Conservation (phyloP, 2,113 vertebrate genomes). For the Phodopus roborovskii region DNA sequence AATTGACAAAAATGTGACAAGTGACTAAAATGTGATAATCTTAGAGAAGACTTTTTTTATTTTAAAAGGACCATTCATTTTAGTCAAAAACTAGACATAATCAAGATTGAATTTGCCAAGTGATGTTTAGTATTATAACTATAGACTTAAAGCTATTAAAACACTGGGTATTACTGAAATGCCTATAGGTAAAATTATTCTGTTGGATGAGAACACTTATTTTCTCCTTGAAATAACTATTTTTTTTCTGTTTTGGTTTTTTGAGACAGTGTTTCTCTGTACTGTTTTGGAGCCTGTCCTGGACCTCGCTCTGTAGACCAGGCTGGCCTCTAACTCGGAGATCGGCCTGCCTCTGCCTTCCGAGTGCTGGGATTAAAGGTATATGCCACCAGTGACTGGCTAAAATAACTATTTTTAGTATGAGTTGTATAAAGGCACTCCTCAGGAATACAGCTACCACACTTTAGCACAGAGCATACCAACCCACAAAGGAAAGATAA, state of each 20-base stretch:
- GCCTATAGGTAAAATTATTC: conserved; percentile 60
- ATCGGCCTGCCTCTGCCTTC: too few species aligned
- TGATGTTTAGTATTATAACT: conserved; percentile 66
- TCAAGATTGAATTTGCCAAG: conserved; percentile 66
- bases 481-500: neutral
- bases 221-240: conserved; percentile 61
- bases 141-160: conserved; percentile 70
- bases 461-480: neutral
- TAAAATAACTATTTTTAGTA: conserved; percentile 71
- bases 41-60: conserved; percentile 42
- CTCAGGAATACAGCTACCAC: conserved; percentile 44
- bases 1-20: conserved; percentile 60
- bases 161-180: conserved; percentile 69
- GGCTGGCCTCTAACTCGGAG: too few species aligned
- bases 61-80: conserved; percentile 70
- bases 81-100: conserved; percentile 73
- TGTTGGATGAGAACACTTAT: conserved; percentile 38
- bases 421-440: conserved; percentile 38
- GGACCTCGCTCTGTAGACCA: too few species aligned
- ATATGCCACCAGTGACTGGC: too few species aligned
- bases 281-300: too few species aligned
- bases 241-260: neutral
- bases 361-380: too few species aligned
- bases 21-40: conserved; percentile 44
- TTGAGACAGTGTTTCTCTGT: too few species aligned